Conservation (phyloP, 2,113 vertebrate genomes). For the Poeciliopsis prolifica region DNA sequence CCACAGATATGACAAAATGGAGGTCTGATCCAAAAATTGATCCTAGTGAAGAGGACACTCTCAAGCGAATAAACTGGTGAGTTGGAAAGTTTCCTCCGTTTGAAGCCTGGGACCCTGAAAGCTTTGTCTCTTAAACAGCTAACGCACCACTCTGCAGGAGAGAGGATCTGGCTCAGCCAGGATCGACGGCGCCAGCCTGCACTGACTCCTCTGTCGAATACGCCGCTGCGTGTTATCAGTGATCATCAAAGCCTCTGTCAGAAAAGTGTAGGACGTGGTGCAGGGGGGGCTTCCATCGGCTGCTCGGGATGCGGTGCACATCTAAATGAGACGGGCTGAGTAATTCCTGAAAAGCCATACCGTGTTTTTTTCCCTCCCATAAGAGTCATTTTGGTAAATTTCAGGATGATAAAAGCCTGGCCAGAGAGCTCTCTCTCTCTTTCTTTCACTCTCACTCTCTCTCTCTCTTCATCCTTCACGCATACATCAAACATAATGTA, state of each 20-base stretch:
- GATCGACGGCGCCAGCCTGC: constrained; percentile 74
- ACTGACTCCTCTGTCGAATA: constrained; percentile 71
- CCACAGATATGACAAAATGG: background rate
- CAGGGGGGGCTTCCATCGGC: constrained; percentile 52
- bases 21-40: background rate
- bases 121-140: constrained; percentile 54
- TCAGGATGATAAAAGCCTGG: constrained; percentile 74
- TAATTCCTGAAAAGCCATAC: constrained; percentile 79
- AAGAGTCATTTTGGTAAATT: constrained; percentile 78
- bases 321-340: constrained; percentile 75
- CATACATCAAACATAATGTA: constrained; percentile 69
- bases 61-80: constrained; percentile 23
- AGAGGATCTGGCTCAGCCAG: constrained; percentile 67
- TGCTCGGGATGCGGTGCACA: constrained; percentile 62
- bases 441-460: background rate
- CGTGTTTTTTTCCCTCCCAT: constrained; percentile 52
- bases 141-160: constrained; percentile 55
- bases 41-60: background rate
- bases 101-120: constrained; percentile 28
- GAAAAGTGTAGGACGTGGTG: constrained; percentile 75
- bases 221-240: constrained; percentile 69
- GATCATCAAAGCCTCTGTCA: constrained; percentile 82
- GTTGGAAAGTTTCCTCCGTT: constrained; percentile 20
- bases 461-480: constrained; percentile 38
- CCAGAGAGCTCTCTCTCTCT: constrained; percentile 39